A percentile compares a stretch with the other conserved stretches of the same genome.
Evolutionary conservation across 2,888 invertebrate genomes (phyloP).

Genomic region (Melinopterus prodromus): DNA sequence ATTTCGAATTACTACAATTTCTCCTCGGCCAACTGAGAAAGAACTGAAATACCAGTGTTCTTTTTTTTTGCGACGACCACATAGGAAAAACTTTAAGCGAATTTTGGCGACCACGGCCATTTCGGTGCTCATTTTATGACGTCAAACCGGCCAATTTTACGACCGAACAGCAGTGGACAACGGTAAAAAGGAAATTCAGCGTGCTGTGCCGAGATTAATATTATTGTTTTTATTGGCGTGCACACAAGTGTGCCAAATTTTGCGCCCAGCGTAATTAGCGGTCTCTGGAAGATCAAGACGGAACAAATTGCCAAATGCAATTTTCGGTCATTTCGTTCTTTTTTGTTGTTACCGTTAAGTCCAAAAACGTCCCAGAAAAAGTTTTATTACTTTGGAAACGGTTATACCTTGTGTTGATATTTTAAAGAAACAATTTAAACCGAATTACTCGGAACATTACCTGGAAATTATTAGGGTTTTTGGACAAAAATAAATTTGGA

Average conservation of each 20-base stretch:
- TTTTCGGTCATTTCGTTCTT: not conserved
- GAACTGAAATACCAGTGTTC: not conserved
- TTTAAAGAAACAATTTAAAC: too few relatives aligned
- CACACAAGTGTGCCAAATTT: constrained; percentile 19
- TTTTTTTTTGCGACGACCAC: not conserved
- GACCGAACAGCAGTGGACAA: constrained; percentile 10
- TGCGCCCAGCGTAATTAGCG: not conserved
- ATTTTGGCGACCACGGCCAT: not conserved
- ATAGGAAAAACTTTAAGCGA: not conserved
- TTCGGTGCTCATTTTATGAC: not conserved
- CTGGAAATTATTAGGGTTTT: too few relatives aligned
- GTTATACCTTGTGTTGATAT: too few relatives aligned
- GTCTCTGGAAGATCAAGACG: not conserved
- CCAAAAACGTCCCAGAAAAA: too few relatives aligned
- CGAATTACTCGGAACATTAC: too few relatives aligned
- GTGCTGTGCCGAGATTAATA: constrained; percentile 11
- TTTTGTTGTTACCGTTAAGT: too few relatives aligned
- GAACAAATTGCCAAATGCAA: not conserved
- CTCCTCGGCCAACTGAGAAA: constrained; percentile 20
- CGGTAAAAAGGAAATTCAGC: constrained; percentile 20
- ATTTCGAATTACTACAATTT: constrained; percentile 38
- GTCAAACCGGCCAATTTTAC: constrained; percentile 22
- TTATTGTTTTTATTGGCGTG: constrained; percentile 22
- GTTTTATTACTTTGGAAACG: too few relatives aligned
- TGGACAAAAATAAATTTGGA: too few relatives aligned